These are phyloP conservation scores for Pammene aurita DNA, from an alignment of 2,888 invertebrate species.

Conservation along the genomic window DNA sequence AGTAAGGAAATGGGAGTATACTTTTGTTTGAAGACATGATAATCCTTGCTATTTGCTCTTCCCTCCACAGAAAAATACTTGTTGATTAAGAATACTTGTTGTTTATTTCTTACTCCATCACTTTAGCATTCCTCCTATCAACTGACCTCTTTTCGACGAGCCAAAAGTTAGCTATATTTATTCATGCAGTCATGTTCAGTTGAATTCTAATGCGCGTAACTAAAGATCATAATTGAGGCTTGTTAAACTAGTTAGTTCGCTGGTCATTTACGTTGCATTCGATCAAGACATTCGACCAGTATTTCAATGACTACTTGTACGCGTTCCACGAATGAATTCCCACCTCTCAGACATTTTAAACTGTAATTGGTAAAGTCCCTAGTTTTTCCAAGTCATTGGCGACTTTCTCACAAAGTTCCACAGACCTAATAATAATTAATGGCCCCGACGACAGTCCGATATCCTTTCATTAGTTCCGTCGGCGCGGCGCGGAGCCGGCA, in stretches of 20 bases:
- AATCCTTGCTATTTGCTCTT: too few relatives aligned
- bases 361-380: constrained; percentile 70
- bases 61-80: too few relatives aligned
- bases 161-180: not conserved
- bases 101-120: too few relatives aligned
- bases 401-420: constrained; percentile 67
- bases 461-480: constrained; percentile 81
- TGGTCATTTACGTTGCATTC: not conserved
- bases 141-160: not conserved
- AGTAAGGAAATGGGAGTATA: too few relatives aligned
- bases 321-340: constrained; percentile 54
- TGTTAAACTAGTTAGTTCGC: constrained; percentile 18
- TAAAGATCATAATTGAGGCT: constrained; percentile 20
- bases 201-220: constrained; percentile 30
- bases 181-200: constrained; percentile 7
- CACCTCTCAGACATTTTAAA: constrained; percentile 61
- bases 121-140: not conserved
- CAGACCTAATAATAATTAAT: constrained; percentile 81
- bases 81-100: too few relatives aligned
- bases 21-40: too few relatives aligned
- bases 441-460: constrained; percentile 78
- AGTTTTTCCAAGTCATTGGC: constrained; percentile 78
- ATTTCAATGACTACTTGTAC: constrained; percentile 1
- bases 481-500: constrained; percentile 62
- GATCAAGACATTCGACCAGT: not conserved